Conservation (phyloP, 2,113 vertebrate genomes). For the Sterrhoptilus dennistouni region DNA sequence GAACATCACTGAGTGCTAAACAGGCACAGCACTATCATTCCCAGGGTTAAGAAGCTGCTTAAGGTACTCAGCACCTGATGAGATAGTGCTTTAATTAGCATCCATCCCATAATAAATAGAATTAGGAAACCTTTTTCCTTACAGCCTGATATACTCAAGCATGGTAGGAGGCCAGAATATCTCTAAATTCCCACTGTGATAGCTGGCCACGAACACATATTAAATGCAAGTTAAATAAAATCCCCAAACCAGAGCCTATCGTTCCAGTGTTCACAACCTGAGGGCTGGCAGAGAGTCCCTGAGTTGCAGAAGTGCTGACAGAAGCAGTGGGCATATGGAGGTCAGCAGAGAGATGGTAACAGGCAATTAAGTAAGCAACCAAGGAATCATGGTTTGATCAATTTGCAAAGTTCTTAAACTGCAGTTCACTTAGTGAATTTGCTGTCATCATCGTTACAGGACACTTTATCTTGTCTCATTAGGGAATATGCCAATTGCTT, state of each 20-base stretch:
- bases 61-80: background rate
- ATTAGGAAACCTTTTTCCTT: background rate
- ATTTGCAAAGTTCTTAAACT: conserved; percentile 49
- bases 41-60: background rate
- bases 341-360: conserved; percentile 2
- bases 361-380: conserved; percentile 53
- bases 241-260: conserved; percentile 3
- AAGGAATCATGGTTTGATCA: conserved; percentile 43
- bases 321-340: background rate
- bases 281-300: background rate
- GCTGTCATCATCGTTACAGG: conserved; percentile 42
- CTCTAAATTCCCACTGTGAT: background rate
- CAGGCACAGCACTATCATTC: background rate
- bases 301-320: conserved; percentile 11
- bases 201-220: background rate
- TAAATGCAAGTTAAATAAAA: conserved; percentile 23
- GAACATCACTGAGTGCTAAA: background rate
- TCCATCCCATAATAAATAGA: background rate
- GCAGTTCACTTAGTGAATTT: conserved; percentile 34
- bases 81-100: background rate
- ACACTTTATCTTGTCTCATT: conserved; percentile 36
- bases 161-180: background rate
- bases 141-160: background rate
- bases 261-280: background rate
- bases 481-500: conserved; percentile 18